Percentiles rank a stretch among this genome's conserved stretches.
These are phyloP conservation scores for Ispidina picta DNA, from an alignment of 2,797 vertebrate genomes.

Conservation along the genomic window DNA sequence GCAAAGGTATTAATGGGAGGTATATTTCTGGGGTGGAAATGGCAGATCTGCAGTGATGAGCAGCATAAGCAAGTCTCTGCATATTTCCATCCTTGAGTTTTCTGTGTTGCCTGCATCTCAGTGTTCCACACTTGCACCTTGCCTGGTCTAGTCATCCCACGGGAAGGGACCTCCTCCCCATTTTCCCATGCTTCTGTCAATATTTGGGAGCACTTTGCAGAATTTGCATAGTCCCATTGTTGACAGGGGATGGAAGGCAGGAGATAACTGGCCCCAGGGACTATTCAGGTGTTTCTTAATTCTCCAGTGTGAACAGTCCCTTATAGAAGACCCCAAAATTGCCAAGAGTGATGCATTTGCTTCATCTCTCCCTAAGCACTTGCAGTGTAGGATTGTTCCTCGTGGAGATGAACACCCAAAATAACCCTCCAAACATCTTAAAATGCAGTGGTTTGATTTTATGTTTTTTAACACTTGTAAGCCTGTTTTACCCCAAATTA, in stretches of 20 bases:
- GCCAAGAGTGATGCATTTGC: not conserved
- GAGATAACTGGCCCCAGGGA: not conserved
- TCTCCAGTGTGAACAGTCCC: not conserved
- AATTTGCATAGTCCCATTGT: not conserved
- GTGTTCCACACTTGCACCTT: not conserved
- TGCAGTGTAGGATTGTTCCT: not conserved
- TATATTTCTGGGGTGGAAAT: not conserved
- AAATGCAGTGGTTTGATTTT: not conserved
- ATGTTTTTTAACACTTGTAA: not conserved
- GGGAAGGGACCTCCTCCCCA: not conserved
- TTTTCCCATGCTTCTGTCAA: not conserved
- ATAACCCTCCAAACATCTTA: not conserved
- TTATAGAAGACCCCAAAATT: not conserved
- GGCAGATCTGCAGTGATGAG: not conserved
- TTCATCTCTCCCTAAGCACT: not conserved
- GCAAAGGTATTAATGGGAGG: not conserved
- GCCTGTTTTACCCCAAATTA: not conserved
- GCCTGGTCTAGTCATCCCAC: accelerated
- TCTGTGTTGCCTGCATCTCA: not conserved
- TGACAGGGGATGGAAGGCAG: accelerated
- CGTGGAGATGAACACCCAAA: not conserved
- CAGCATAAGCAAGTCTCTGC: accelerated
- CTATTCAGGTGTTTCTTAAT: not conserved
- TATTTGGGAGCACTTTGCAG: not conserved
- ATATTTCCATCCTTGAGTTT: accelerated